Percentiles rank a stretch among this genome's conserved stretches.
Evolutionary conservation across 2,113 vertebrate genomes (phyloP).

Genomic region (Myotis davidii): DNA sequence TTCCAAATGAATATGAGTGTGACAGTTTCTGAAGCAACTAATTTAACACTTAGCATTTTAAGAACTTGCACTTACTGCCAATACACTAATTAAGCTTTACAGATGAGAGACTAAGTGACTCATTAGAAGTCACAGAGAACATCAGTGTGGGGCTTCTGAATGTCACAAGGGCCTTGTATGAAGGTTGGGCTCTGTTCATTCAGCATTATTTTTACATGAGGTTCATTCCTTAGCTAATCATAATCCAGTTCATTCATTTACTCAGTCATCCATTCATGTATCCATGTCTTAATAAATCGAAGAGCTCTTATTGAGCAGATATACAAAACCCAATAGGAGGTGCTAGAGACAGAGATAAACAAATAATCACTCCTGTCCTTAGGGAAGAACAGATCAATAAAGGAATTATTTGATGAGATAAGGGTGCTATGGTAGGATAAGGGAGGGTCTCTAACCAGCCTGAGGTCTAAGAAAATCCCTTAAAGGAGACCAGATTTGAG

Average conservation of each 20-base stretch:
- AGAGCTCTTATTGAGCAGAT: background rate
- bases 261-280: background rate
- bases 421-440: background rate
- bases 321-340: background rate
- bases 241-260: background rate
- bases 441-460: background rate
- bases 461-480: background rate
- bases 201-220: conserved; percentile 2
- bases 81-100: conserved; percentile 54
- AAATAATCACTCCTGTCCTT: background rate
- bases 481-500: background rate
- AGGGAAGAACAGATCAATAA: conserved; percentile 1
- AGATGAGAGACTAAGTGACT: conserved; percentile 44
- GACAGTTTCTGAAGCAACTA: conserved; percentile 8
- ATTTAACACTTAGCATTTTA: conserved; percentile 54
- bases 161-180: background rate
- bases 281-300: background rate
- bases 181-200: background rate
- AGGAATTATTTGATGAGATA: background rate
- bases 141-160: background rate
- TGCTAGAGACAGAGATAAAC: background rate
- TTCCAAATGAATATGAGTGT: background rate
- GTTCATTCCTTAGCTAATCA: conserved; percentile 11
- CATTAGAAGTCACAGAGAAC: conserved; percentile 7
- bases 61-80: background rate